Base-by-base conservation (phyloP, 2,888 invertebrate genomes). In the Ochropleura plecta region DNA sequence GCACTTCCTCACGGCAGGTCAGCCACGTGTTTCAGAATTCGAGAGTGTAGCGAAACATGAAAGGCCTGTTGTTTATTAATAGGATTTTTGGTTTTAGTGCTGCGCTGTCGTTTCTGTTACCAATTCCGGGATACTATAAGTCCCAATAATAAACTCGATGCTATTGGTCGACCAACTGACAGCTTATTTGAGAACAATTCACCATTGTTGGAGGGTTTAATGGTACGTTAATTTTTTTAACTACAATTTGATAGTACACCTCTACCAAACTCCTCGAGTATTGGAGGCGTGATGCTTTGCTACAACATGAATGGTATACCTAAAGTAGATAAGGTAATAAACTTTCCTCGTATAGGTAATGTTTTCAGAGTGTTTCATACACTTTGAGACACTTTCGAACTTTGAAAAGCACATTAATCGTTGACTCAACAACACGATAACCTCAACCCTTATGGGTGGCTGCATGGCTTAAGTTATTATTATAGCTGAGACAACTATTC, bases 1-100 rank as follows among this genome's bases (percentile, higher is more conserved):
- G 59, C 10, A 55, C 18, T 67, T 76, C 63, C 59, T 83, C 83
- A 82, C 83, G 70, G 53, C 64, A 73, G 59, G 53, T 69, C 42
- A 69, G 70, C 30, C 66, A 57, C 65, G 66, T 59, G 57, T 67
- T 71, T 68, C 42, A 49, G 65, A 44, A 59, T 69, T 73, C 55
- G 5, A 53, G 5, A 53, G 59, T 68, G 55, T 64, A 64, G 70
- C 46, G 63, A 60, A 79, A 75, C 59, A 62, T 57, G 63, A 42
- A 20, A 60, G 42, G 46, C 51, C 16, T 66, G 65, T 75, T 79
- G 76, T 84, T 71, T 76, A 84, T 77, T 75, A 73, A 83, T 79
- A 77, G 71, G 59, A 49, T 74, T 82, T 57, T 70, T 62, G 66
- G 71, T 77, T 77, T 70, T 63, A 76, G 76, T 55, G 49, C 40